Evolutionary conservation across 2,888 invertebrate genomes (phyloP), one percentile per base, ranked within the genome.

Genomic region (Helleia helle): DNA sequence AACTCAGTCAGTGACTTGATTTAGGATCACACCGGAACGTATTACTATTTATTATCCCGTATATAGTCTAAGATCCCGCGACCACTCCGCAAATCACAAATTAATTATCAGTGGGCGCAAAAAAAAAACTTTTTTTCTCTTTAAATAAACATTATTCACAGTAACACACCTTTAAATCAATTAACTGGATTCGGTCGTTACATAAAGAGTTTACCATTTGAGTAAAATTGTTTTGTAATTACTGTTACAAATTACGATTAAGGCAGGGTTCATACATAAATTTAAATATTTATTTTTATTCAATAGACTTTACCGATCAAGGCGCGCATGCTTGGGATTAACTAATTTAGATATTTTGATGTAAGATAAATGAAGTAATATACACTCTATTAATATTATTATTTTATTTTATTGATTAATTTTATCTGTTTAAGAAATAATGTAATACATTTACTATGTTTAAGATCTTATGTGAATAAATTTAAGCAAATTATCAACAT

Each of bases 221-320:
- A 47, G 40, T 41, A 38, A 48, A 48, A 48, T 50, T 43, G 36
- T 34, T 42, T 47, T 38, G 44, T 49, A 50, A 49, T 49, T 47
- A 44, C 47, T 43, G 31, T 49, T 45, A 47, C 46, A 47, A 50
- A 50, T 49, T 45, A 41, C 47, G 14, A 9, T n/a, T 34, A 18
- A 34, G 34, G 34, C 34, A 3, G 2, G 18, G 34, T 34, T 12
- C 22, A 34, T 12, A 18, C 17, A 18, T 31, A 1, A 22, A 22
- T 22, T 2, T 22, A n/a, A n/a, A n/a, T n/a, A n/a, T n/a, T n/a
- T n/a, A n/a, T n/a, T n/a, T n/a, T n/a, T n/a, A n/a, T n/a, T n/a
- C n/a, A n/a, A n/a, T n/a, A n/a, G n/a, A n/a, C n/a, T n/a, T n/a
- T n/a, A n/a, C n/a, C n/a, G n/a, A n/a, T n/a, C n/a, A n/a, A n/a